A percentile compares a stretch with the other conserved stretches of the same genome.
Evolutionary conservation across 2,113 vertebrate species (phyloP).

Genomic region (Cygnus atratus): DNA sequence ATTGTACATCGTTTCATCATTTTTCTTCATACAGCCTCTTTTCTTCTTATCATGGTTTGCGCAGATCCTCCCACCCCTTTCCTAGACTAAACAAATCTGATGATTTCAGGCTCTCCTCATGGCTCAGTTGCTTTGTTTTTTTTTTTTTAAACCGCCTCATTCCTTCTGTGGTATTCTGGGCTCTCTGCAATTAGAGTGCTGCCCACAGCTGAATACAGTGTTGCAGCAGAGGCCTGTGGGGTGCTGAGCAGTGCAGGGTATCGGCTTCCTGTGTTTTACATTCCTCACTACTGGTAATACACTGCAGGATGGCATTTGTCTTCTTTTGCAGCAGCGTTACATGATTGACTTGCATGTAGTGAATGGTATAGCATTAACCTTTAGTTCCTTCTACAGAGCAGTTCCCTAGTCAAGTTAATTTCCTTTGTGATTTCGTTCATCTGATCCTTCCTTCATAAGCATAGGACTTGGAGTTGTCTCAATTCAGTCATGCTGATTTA

Average conservation of each 20-base stretch:
- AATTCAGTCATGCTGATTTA: neutral
- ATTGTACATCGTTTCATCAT: neutral
- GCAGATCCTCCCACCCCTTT: neutral
- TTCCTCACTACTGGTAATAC: neutral
- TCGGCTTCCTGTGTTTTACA: neutral
- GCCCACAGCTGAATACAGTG: neutral
- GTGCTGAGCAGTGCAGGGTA: neutral
- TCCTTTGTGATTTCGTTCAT: neutral
- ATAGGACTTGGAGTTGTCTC: neutral
- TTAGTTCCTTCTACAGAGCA: neutral
- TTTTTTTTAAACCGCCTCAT: neutral
- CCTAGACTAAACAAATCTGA: conserved; percentile 40
- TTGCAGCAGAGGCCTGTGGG: neutral
- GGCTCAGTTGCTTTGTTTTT: neutral
- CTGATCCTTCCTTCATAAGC: neutral
- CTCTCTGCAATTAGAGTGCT: neutral
- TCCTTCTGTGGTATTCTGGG: neutral
- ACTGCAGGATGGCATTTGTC: neutral
- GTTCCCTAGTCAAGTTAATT: neutral
- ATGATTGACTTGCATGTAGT: fast-evolving
- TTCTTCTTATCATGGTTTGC: neutral
- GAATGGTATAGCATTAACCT: neutral
- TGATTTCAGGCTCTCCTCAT: neutral
- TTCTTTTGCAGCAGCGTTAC: neutral
- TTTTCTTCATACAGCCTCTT: neutral